phyloP scores from a whole-genome alignment of 2,888 invertebrate genomes.

The Pediacus dermestoides region DNA sequence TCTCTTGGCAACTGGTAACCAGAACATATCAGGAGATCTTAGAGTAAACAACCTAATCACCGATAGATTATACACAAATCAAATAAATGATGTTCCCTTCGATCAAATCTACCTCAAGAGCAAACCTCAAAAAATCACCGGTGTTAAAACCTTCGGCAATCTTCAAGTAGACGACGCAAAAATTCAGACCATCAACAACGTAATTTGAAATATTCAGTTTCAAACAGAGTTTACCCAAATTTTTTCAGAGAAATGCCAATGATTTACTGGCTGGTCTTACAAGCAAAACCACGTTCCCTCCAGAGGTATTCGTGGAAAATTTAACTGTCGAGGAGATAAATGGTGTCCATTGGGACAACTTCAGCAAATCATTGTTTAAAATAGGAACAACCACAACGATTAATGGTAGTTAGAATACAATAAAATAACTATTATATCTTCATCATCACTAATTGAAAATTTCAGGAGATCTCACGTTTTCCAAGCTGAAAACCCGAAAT shows the following conservation, averaged over 20 bases:
- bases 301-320: conserved; percentile 34
- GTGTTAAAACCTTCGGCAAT: conserved; percentile 35
- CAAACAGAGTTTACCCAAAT: too few species aligned
- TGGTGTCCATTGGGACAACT: conserved; percentile 38
- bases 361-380: conserved; percentile 38
- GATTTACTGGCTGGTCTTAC: conserved; percentile 13
- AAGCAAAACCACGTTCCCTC: conserved; percentile 20
- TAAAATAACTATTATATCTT: conserved; percentile 6
- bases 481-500: conserved; percentile 25
- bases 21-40: conserved; percentile 23
- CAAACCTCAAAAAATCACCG: conserved; percentile 27
- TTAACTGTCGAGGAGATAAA: conserved; percentile 39
- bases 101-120: conserved; percentile 35
- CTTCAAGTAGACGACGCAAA: conserved; percentile 22
- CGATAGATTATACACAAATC: conserved; percentile 23
- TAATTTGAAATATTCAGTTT: conserved; percentile 14
- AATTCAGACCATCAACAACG: conserved; percentile 27
- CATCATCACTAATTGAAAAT: background rate
- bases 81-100: conserved; percentile 35
- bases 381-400: conserved; percentile 30
- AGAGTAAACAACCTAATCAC: conserved; percentile 30
- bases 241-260: conserved; percentile 18
- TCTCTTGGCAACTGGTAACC: conserved; percentile 26
- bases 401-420: conserved; percentile 26
- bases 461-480: conserved; percentile 34